These are phyloP conservation scores for Hippoglossus stenolepis DNA, from an alignment of 2,113 vertebrate species.

Conservation along the genomic window DNA sequence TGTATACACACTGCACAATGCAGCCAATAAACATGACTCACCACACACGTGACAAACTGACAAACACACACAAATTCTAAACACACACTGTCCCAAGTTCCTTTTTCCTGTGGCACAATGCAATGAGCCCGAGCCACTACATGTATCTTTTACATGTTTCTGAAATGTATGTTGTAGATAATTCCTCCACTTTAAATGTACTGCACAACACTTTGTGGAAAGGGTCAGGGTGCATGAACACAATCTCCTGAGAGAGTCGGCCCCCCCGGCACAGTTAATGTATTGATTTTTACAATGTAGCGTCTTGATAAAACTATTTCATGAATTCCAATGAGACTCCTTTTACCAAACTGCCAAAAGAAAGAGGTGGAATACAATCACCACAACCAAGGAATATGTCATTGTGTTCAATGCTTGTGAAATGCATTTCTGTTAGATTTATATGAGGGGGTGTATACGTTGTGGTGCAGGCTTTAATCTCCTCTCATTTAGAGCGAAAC, in stretches of 20 bases:
- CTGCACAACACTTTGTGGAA: slow-evolving; percentile 63
- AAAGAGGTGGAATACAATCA: slow-evolving; percentile 70
- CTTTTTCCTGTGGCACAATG: not conserved
- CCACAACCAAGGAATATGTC: slow-evolving; percentile 47
- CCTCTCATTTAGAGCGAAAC: slow-evolving; percentile 46
- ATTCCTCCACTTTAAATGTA: slow-evolving; percentile 74
- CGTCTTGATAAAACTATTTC: slow-evolving; percentile 73
- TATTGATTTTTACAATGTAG: slow-evolving; percentile 73
- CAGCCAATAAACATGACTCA: not conserved
- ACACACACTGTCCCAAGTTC: not conserved
- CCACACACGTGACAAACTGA: not conserved
- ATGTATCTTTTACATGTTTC: slow-evolving; percentile 48
- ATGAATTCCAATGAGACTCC: slow-evolving; percentile 82
- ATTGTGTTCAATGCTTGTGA: slow-evolving; percentile 68
- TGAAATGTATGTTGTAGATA: slow-evolving; percentile 57
- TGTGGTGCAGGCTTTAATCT: slow-evolving; percentile 58
- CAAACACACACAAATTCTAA: not conserved
- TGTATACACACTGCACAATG: slow-evolving; percentile 5
- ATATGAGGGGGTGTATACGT: slow-evolving; percentile 2
- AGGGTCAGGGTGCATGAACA: slow-evolving; percentile 74
- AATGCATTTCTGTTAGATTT: slow-evolving; percentile 65
- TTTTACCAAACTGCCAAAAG: slow-evolving; percentile 56
- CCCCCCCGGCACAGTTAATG: slow-evolving; percentile 65
- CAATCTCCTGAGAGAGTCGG: slow-evolving; percentile 68
- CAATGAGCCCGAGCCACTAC: slow-evolving; percentile 3